A percentile compares a stretch with the other conserved stretches of the same genome.
Evolutionary conservation across 2,113 vertebrate genomes (phyloP).

Genomic region (Martes martes): DNA sequence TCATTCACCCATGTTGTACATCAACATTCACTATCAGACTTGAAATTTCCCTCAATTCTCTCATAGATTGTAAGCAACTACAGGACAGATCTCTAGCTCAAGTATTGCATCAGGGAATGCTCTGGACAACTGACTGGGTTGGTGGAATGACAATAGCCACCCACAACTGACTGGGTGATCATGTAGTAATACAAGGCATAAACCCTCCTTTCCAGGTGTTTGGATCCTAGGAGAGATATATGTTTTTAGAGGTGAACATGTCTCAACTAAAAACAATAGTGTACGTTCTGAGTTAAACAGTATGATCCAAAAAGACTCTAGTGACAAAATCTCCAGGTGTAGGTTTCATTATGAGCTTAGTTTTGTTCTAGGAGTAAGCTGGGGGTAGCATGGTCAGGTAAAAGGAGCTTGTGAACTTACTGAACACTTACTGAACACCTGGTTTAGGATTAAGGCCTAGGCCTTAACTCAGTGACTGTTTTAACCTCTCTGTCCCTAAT

Average conservation of each 20-base stretch:
- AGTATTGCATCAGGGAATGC: background rate
- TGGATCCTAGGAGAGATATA: background rate
- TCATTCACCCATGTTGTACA: background rate
- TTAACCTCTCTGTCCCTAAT: background rate
- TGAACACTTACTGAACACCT: background rate
- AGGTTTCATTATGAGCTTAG: background rate
- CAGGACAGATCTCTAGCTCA: background rate
- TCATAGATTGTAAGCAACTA: background rate
- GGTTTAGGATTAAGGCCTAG: background rate
- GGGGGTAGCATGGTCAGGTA: background rate
- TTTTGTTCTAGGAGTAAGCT: background rate
- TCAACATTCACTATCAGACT: background rate
- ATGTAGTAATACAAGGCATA: background rate
- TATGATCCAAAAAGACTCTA: background rate
- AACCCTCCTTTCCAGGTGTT: background rate
- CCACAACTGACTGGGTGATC: background rate
- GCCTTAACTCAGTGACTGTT: background rate
- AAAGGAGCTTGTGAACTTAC: background rate
- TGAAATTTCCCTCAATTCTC: background rate
- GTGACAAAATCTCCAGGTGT: background rate
- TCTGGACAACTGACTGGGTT: background rate
- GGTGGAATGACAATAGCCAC: too few species aligned
- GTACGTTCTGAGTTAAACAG: background rate
- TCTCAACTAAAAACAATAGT: background rate
- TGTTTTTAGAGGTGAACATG: background rate